Evolutionary conservation across 2,888 invertebrate genomes (phyloP), one percentile per base, ranked within the genome.

Genomic region (Cryptosula pallasiana): DNA sequence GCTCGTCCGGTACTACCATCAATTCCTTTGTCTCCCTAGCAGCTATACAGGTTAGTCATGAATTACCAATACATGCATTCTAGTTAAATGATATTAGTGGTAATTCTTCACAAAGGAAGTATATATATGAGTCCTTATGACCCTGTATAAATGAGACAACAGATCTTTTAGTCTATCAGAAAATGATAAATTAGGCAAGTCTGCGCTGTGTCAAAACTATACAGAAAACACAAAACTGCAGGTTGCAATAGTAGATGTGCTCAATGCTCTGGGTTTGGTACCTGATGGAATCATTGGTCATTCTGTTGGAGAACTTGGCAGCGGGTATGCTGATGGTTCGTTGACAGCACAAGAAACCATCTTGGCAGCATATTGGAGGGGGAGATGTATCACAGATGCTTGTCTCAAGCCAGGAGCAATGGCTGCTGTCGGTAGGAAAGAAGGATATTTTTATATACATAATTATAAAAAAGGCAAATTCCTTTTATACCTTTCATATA

Each of bases 291-390:
- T 99, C 81, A 88, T 98, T 71, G 98, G 98, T 87, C n/a, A n/a
- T n/a, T n/a, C n/a, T n/a, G n/a, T n/a, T n/a, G n/a, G n/a, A n/a
- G n/a, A n/a, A n/a, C n/a, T 97, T 2, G 94, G 94, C 0, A 97
- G 97, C 85, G 96, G 95, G n/a, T 97, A 97, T 86, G 96, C 95
- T 35, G 97, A 98, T 87, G 95, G 94, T 20, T 92, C 94, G 70
- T 90, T 99, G 80, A 95, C 94, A 9, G 91, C 92, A 1, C 95
- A 95, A 84, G 96, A 99, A 87, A 91, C 95, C 0, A 91, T 97
- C 72, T 86, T 96, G 78, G 91, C 95, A 71, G 95, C 98, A 45
- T 98, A 93, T 86, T 94, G 93, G 90, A 89, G 98, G 77, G 86
- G 85, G 34, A 76, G 80, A 25, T 83, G 82, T 78, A 81, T 85